Evolutionary conservation across 2,113 vertebrate species (phyloP).

Genomic region (Pteronura brasiliensis): DNA sequence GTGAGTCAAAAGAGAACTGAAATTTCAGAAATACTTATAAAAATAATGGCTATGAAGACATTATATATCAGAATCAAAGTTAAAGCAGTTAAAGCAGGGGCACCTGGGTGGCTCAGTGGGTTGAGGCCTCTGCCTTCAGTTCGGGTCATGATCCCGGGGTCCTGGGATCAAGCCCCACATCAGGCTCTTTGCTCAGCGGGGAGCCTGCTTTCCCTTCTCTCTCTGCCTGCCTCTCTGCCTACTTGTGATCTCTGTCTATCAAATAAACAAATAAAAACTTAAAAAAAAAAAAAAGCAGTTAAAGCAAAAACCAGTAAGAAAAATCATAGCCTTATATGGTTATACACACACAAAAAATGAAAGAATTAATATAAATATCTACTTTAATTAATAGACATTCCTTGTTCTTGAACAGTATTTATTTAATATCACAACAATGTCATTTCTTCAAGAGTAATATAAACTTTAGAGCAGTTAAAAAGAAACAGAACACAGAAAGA

Average conservation of each 20-base stretch:
- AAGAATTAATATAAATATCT: background rate
- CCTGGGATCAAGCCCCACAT: no score
- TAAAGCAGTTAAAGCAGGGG: background rate
- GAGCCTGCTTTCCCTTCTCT: no score
- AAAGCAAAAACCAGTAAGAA: background rate
- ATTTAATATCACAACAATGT: background rate
- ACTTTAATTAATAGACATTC: background rate
- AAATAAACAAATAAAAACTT: no score
- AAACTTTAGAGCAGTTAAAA: background rate
- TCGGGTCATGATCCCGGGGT: no score
- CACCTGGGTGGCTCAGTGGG: no score
- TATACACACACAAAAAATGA: background rate
- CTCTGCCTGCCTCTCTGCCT: no score
- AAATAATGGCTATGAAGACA: background rate
- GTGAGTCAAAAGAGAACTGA: background rate
- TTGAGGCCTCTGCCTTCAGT: no score
- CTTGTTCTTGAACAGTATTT: background rate
- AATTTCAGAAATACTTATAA: constrained; percentile 1
- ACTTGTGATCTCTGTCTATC: no score
- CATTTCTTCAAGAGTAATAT: background rate
- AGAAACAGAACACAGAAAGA: background rate
- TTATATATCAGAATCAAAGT: background rate
- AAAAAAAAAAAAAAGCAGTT: no score
- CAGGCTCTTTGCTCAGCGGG: no score
- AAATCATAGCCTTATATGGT: background rate